Evolutionary conservation across 2,113 vertebrate genomes (phyloP).

Genomic region (Tretioscincus oriximinensis): DNA sequence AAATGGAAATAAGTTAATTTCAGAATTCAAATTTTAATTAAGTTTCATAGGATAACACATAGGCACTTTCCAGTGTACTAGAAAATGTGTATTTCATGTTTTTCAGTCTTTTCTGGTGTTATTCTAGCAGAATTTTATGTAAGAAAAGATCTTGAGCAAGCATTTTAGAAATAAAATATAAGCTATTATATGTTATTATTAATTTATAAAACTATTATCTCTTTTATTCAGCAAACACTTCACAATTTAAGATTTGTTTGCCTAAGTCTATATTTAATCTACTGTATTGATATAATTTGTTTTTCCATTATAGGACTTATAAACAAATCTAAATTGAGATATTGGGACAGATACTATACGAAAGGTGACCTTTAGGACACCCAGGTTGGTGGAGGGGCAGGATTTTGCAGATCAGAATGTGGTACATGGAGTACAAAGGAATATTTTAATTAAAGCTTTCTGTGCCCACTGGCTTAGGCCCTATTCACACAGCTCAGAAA

Average conservation of each 20-base stretch:
- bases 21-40: no score
- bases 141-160: not conserved
- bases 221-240: not conserved
- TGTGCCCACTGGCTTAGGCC: not conserved
- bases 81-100: not conserved
- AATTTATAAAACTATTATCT: conserved; percentile 13
- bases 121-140: not conserved
- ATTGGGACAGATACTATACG: no score
- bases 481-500: no score
- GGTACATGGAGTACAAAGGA: no score
- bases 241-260: conserved; percentile 1
- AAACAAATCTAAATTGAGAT: not conserved
- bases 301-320: not conserved
- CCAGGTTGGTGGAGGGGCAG: no score
- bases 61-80: not conserved
- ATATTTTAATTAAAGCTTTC: no score
- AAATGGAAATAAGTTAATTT: no score
- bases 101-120: not conserved
- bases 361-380: not conserved
- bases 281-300: not conserved
- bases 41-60: not conserved
- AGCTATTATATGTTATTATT: conserved; percentile 4
- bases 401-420: no score
- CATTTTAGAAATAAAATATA: not conserved
- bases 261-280: not conserved